A percentile compares a stretch with the other conserved stretches of the same genome.
phyloP scores from a whole-genome alignment of 2,113 vertebrate genomes.

The Speoplatyrhinus poulsoni region DNA sequence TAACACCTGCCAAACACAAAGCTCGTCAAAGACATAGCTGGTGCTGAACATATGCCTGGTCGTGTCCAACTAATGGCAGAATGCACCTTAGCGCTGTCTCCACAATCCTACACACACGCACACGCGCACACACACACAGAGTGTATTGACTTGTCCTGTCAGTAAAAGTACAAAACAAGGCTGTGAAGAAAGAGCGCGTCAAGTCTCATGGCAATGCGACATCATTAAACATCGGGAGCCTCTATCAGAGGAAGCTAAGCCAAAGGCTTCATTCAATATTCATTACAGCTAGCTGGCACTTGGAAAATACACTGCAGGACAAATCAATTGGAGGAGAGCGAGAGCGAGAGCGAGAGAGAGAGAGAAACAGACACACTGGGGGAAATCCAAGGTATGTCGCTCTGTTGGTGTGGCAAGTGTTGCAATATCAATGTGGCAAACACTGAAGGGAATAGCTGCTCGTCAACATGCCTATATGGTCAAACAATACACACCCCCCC shows the following conservation, averaged over 20 bases:
- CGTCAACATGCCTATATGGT: conserved; percentile 67
- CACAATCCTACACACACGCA: not conserved
- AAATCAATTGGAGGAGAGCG: conserved; percentile 33
- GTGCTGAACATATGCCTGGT: conserved; percentile 3
- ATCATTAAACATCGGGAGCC: conserved; percentile 36
- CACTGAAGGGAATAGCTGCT: conserved; percentile 8
- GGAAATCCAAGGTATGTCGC: conserved; percentile 19
- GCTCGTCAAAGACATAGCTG: not conserved
- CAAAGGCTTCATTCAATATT: conserved; percentile 38
- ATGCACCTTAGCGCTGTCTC: conserved; percentile 1
- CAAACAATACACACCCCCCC: conserved; percentile 61
- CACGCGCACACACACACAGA: conserved; percentile 12
- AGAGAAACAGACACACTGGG: not conserved
- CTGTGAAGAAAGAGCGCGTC: conserved; percentile 1
- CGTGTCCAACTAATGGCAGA: conserved; percentile 6
- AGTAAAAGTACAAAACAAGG: conserved; percentile 35
- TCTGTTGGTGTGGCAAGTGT: not conserved
- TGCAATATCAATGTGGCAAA: conserved; percentile 4
- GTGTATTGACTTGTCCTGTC: conserved; percentile 28
- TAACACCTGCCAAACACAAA: conserved; percentile 22
- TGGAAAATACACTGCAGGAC: conserved; percentile 18
- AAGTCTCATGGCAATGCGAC: conserved; percentile 14
- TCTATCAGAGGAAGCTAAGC: conserved; percentile 28
- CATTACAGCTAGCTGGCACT: conserved; percentile 31
- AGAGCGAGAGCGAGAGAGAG: not conserved